Conservation (phyloP, 2,113 vertebrate genomes). For the Myocastor coypus region DNA sequence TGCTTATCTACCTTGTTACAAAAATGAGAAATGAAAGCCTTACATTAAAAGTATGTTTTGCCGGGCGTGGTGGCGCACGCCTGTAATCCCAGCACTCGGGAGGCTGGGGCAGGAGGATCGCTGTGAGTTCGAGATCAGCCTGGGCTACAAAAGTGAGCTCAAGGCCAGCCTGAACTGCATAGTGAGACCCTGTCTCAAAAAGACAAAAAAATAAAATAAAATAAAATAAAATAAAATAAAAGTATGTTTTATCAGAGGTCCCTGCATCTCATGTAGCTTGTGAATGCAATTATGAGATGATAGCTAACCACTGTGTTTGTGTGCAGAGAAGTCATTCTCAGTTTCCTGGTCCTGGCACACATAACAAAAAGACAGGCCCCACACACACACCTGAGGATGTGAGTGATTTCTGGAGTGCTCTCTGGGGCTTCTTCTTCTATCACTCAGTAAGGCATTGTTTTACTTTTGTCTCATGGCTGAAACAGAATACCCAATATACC, state of each 20-base stretch:
- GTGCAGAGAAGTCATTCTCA: neutral
- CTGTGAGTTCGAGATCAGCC: too few species aligned
- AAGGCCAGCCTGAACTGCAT: too few species aligned
- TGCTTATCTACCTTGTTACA: neutral
- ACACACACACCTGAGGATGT: neutral
- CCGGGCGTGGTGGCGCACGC: too few species aligned
- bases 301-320: neutral
- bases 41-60: too few species aligned
- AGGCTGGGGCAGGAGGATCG: too few species aligned
- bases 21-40: neutral
- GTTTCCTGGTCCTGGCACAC: neutral
- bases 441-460: neutral
- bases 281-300: neutral
- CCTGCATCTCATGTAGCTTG: neutral
- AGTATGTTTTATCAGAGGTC: neutral
- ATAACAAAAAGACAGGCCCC: neutral
- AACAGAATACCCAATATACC: too few species aligned
- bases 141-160: too few species aligned
- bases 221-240: too few species aligned
- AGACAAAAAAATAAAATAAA: too few species aligned
- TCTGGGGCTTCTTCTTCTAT: neutral
- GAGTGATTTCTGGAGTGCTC: neutral
- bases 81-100: too few species aligned
- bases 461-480: too few species aligned
- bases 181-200: too few species aligned